Base-by-base conservation (phyloP, 2,888 invertebrate species). In the Autographa pulchrina region DNA sequence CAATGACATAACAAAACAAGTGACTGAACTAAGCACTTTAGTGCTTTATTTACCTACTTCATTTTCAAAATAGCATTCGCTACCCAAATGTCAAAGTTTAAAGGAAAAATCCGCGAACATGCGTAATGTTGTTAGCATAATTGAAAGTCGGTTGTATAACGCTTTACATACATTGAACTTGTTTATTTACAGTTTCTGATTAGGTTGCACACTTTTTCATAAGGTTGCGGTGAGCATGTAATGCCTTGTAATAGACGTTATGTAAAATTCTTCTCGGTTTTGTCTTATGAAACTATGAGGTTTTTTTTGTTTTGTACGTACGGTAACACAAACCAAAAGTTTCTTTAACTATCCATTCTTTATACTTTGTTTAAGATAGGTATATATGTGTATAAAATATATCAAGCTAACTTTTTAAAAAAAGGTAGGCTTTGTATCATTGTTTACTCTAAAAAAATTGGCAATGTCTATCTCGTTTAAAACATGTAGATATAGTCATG, bases 41-140 rank as follows among this genome's bases (percentile, higher is more conserved):
- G 35, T 5, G 6, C 35, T 8, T 8, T 35, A 11, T 11, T 38
- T 38, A 38, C 52, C 54, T n/a, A n/a, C n/a, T n/a, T 20, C 54
- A 20, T 54, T 20, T n/a, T 20, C 20, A 54, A 16, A 1, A 48
- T n/a, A 3, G 20, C 18, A 13, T 52, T n/a, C 38, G 35, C 13
- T 11, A 14, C n/a, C 35, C 25, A 63, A 41, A 67, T 60, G 67
- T 65, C 67, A 70, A 65, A 70, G 74, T 64, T 74, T 61, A 70
- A 52, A 54, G 68, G n/a, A 67, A 43, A 65, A 68, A 56, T 63
- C 64, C 67, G 58, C 56, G n/a, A n/a, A 65, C 18, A 31, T 41
- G 59, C 52, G 62, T 70, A 66, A 70, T 13, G 18, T 61, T 32
- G 54, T 52, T 41, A 56, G 52, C 67, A 41, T 62, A 61, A 65